Conservation (phyloP, 1,140 invertebrate genomes). For the Sipha flava region DNA sequence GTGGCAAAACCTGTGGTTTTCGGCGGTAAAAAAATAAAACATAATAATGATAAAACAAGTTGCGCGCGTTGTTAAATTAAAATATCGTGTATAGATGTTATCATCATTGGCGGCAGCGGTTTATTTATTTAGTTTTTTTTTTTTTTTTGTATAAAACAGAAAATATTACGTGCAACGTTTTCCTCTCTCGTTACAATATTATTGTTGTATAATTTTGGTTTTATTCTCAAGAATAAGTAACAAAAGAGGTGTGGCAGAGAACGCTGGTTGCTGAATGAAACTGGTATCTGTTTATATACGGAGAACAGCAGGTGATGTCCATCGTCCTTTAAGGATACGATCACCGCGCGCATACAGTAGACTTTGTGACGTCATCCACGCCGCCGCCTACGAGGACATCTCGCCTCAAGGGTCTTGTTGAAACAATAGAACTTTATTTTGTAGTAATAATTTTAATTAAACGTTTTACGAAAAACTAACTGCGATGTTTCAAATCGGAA, state of each 20-base stretch:
- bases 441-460: not conserved
- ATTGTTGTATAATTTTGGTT: not conserved
- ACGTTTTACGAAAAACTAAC: not conserved
- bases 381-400: not conserved
- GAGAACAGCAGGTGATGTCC: not conserved
- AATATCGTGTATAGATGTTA: constrained; percentile 25
- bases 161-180: constrained; percentile 17
- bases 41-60: constrained; percentile 16
- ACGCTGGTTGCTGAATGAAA: constrained; percentile 13
- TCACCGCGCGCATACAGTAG: constrained; percentile 9
- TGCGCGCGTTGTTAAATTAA: constrained; percentile 23
- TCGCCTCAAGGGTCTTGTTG: not conserved
- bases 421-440: not conserved
- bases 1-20: constrained; percentile 21
- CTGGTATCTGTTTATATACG: not conserved
- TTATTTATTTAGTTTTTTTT: not conserved
- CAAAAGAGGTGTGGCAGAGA: constrained; percentile 6
- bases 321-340: constrained; percentile 26
- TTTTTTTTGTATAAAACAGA: not conserved
- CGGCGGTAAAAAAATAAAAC: not conserved
- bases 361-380: constrained; percentile 11
- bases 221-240: constrained; percentile 22
- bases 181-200: not conserved
- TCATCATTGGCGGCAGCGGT: not conserved
- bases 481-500: not conserved